Evolutionary conservation across 2,113 vertebrate species (phyloP).

Genomic region (Dicentrarchus labrax): DNA sequence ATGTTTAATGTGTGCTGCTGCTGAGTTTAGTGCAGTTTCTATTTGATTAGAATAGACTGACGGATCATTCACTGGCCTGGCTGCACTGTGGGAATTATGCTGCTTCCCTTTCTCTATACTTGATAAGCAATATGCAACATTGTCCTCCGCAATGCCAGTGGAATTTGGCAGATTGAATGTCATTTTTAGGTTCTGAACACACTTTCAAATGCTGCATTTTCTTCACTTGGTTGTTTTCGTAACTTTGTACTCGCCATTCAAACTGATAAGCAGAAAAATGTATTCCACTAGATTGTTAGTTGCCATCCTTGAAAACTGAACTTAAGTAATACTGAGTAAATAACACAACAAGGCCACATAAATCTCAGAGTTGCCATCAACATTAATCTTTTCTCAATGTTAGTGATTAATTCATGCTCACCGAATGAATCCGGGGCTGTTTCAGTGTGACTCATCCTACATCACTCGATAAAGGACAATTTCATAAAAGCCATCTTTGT

Average conservation of each 20-base stretch:
- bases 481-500: slow-evolving; percentile 12
- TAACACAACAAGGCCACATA: background rate
- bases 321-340: background rate
- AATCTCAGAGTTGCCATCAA: background rate
- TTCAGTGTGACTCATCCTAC: background rate
- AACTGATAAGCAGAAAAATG: background rate
- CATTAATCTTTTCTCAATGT: background rate
- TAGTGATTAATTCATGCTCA: background rate
- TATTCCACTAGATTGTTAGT: background rate
- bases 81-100: background rate
- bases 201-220: background rate
- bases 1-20: background rate
- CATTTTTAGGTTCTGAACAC: too few species aligned
- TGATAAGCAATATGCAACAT: background rate
- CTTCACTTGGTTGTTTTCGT: background rate
- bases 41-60: background rate
- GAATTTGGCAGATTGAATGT: background rate
- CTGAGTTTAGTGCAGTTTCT: background rate
- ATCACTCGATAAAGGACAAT: background rate
- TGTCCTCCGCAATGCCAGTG: too few species aligned
- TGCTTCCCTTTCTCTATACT: background rate
- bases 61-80: background rate
- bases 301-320: background rate
- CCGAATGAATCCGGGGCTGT: background rate
- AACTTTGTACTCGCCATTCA: background rate